Percentiles rank a stretch among this genome's conserved stretches.
These are phyloP conservation scores for Hesperophylax magnus DNA, from an alignment of 1,140 invertebrate genomes.

Conservation along the genomic window DNA sequence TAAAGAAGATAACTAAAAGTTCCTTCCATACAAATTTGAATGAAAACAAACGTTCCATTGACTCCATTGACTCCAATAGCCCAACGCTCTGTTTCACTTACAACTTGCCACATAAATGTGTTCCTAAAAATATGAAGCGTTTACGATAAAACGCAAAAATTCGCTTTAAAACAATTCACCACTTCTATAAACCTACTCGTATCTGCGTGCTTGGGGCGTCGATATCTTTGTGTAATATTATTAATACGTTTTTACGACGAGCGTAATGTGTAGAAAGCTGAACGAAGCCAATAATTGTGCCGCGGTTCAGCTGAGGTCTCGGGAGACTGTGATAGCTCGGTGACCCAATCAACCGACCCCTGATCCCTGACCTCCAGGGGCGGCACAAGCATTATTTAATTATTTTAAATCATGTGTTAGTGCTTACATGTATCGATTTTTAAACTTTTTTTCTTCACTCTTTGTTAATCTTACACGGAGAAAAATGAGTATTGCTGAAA, in stretches of 20 bases:
- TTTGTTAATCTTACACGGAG: too few relatives aligned
- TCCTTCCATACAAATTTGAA: too few relatives aligned
- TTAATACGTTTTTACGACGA: not conserved
- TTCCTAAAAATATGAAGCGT: not conserved
- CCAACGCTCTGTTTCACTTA: too few relatives aligned
- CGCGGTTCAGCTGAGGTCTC: conserved; percentile 39
- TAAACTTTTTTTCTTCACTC: too few relatives aligned
- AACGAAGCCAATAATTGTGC: conserved; percentile 43
- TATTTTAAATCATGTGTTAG: not conserved
- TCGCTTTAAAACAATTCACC: not conserved
- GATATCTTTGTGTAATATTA: not conserved
- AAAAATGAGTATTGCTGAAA: too few relatives aligned
- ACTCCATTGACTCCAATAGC: too few relatives aligned
- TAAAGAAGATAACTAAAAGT: too few relatives aligned
- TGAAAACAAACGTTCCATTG: too few relatives aligned
- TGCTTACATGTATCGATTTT: too few relatives aligned
- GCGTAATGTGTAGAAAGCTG: conserved; percentile 28
- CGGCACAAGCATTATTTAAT: not conserved
- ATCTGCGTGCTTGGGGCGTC: not conserved
- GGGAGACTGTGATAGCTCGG: conserved; percentile 3
- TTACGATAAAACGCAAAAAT: not conserved
- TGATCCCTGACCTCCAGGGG: not conserved
- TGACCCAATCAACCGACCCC: not conserved
- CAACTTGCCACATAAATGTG: not conserved
- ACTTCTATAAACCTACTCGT: not conserved